phyloP scores from a whole-genome alignment of 2,797 vertebrate species.

The Chanos chanos region DNA sequence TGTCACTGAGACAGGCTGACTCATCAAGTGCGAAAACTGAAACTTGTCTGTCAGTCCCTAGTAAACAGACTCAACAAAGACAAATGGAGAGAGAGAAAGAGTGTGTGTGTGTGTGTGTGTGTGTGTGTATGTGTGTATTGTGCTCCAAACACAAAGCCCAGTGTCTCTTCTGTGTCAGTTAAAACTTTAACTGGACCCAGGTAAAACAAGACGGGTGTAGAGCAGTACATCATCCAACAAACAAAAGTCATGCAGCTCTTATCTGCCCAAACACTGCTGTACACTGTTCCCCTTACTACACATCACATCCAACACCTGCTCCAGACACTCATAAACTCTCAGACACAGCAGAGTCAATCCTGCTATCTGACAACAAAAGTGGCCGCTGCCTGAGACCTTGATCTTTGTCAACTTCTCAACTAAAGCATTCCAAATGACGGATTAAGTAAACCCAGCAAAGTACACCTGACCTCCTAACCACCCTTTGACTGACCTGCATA shows the following conservation, averaged over 20 bases:
- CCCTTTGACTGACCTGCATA: slow-evolving; percentile 22
- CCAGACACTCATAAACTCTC: slow-evolving; percentile 59
- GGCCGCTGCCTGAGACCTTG: slow-evolving; percentile 45
- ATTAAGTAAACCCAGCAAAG: slow-evolving; percentile 30
- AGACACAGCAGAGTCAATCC: slow-evolving; percentile 35
- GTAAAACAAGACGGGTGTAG: too few relatives aligned
- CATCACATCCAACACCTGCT: slow-evolving; percentile 62
- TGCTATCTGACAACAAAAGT: slow-evolving; percentile 38
- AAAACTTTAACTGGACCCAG: too few relatives aligned
- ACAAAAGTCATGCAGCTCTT: slow-evolving; percentile 45
- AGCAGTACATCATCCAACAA: too few relatives aligned
- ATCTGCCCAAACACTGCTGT: slow-evolving; percentile 57
- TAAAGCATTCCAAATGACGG: slow-evolving; percentile 12
- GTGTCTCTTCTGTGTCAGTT: too few relatives aligned
- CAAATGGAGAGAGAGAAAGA: slow-evolving; percentile 21
- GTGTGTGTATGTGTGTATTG: slow-evolving; percentile 2
- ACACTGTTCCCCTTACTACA: slow-evolving; percentile 53
- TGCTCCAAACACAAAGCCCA: slow-evolving; percentile 9
- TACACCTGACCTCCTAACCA: slow-evolving; percentile 11
- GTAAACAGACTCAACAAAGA: slow-evolving; percentile 51
- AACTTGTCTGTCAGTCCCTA: slow-evolving; percentile 40
- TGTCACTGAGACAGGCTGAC: slow-evolving; percentile 22
- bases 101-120: slow-evolving; percentile 14
- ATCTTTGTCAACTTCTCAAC: slow-evolving; percentile 47
- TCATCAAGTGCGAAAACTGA: slow-evolving; percentile 24